Evolutionary conservation across 2,113 vertebrate species (phyloP), one percentile per base, ranked within the genome.

Genomic region (Eurypyga helias): DNA sequence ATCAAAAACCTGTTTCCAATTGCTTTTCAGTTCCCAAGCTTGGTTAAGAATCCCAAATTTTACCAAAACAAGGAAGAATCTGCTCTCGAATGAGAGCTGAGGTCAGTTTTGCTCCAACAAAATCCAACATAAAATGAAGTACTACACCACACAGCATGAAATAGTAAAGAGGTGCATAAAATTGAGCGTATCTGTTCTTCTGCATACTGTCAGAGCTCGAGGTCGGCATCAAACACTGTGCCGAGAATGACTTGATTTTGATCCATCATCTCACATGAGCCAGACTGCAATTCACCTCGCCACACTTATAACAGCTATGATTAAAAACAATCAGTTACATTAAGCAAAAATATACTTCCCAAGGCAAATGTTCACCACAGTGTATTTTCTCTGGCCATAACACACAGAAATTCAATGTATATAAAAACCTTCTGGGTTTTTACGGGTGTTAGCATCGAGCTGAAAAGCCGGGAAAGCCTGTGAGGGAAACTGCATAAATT

Each of bases 281-380:
- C 80, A 83, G 83, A 51, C 88, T 78, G 88, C 80, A 91, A 84
- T 75, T 84, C 79, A 81, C 90, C 29, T 51, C 1, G 2, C 83
- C 76, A 60, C 54, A 55, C 75, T 94, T 89, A 33, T 8, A 91
- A 94, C 29, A 92, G 78, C 89, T 69, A 84, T 43, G 77, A 96
- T 96, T 97, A 95, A 96, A 97, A 97, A 89, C 85, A 83, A 96
- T 94, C 93, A 80, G 48, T 96, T 97, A 91, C 73, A 95, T 95
- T 96, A 91, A 33, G 96, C 33, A 97, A 97, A 96, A 95, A 90
- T 78, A 25, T 52, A 90, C 95, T 95, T 98, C 96, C 94, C 95
- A 93, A 91, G 87, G 94, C 88, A 92, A 94, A 79, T 76, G 84
- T 96, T 93, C 49, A 45, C 69, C 79, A 57, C 41, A 8, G 20